phyloP scores from a whole-genome alignment of 2,888 invertebrate genomes.

The Hololepta plana region DNA sequence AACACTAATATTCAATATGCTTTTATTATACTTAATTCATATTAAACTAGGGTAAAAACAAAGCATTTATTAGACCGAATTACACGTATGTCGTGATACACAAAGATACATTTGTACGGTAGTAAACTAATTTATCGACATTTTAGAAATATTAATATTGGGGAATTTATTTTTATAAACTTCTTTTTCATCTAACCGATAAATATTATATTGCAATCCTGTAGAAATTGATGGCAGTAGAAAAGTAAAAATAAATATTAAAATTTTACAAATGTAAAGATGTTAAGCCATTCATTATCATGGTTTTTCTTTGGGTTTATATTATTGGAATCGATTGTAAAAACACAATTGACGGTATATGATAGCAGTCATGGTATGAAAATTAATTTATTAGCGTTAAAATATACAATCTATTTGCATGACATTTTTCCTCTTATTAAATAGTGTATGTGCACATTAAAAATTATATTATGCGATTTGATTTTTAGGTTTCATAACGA shows the following conservation, averaged over 20 bases:
- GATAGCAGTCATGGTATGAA: slow-evolving; percentile 58
- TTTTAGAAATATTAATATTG: too few species aligned
- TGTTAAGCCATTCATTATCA: slow-evolving; percentile 31
- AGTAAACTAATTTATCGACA: too few species aligned
- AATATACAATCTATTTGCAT: slow-evolving; percentile 3
- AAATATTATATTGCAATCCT: slow-evolving; percentile 11
- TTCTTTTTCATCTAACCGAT: slow-evolving; percentile 11
- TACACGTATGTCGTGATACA: too few species aligned
- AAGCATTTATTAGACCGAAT: too few species aligned
- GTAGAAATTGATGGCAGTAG: slow-evolving; percentile 7
- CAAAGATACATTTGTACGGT: too few species aligned
- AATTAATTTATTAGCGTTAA: slow-evolving; percentile 15
- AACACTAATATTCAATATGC: too few species aligned
- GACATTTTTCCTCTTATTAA: slow-evolving; percentile 6
- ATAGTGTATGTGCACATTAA: slow-evolving; percentile 1
- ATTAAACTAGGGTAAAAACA: too few species aligned
- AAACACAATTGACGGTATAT: slow-evolving; percentile 51
- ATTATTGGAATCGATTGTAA: slow-evolving; percentile 45
- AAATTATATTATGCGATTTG: slow-evolving; percentile 10
- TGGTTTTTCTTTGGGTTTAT: slow-evolving; percentile 48
- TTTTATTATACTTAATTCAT: too few species aligned
- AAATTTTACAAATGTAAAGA: slow-evolving; percentile 22
- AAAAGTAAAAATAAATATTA: slow-evolving; percentile 7
- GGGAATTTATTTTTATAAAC: too few species aligned
- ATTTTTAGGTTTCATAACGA: slow-evolving; percentile 50